Evolutionary conservation across 2,113 vertebrate species (phyloP), one percentile per base, ranked within the genome.

Genomic region (Myrmecophaga tridactyla): DNA sequence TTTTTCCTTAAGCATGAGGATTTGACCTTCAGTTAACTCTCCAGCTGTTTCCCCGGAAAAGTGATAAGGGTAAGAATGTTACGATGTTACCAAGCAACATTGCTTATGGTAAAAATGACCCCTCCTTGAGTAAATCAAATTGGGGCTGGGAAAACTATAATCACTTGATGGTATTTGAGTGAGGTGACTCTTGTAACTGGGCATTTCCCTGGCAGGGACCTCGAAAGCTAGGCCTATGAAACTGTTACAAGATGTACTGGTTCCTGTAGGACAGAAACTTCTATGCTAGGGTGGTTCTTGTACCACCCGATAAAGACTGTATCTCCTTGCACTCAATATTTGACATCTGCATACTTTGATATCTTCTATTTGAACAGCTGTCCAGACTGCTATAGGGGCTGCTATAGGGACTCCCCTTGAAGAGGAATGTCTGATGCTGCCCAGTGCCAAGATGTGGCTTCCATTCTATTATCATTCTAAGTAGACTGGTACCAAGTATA

Each of bases 21-120:
- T 58, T 2, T 75, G 41, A 75, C 60, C 69, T 86, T 39, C 62
- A 70, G 75, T 62, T 87, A 84, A 84, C 58, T 80, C 70, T 90
- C 84, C 69, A 72, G 76, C 15, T 92, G 83, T 46, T 90, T 29
- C 25, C 62, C 69, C 39, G 90, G 77, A 94, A 96, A 69, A 56
- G 70, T 34, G n/a, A 5, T 81, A 94, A 86, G 51, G 51, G 65
- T 84, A 87, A 95, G 51, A 87, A 92, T 72, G 81, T 63, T 63
- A 95, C 88, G 80, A 86, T 48, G 60, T 77, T 72, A 90, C 70
- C 29, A 90, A 81, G 65, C 29, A 88, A 92, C 76, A 84, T 1
- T 36, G 78, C 46, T 73, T 62, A 87, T 27, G 56, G 58, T 67
- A 87, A 75, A 94, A 94, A 94, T 31, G 43, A 90, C 34, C 36